Evolutionary conservation across 2,797 vertebrate species (phyloP).

Genomic region (Danio albolineatus): DNA sequence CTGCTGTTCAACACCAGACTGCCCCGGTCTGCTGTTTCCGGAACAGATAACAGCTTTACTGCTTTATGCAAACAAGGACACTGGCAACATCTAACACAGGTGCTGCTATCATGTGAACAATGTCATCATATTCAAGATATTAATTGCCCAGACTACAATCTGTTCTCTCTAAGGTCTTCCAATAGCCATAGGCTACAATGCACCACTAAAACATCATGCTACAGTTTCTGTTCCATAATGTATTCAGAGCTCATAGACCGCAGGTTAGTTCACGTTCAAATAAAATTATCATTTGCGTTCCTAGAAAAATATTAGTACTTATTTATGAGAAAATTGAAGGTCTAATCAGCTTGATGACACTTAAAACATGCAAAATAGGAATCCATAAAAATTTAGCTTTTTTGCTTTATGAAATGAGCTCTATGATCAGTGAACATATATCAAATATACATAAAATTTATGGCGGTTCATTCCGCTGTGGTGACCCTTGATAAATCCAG

Average conservation of each 20-base stretch:
- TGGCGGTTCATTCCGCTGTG: too few relatives aligned
- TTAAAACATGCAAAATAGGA: too few relatives aligned
- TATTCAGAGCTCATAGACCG: neutral
- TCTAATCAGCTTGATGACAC: too few relatives aligned
- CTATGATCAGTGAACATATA: too few relatives aligned
- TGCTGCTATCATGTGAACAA: conserved; percentile 22
- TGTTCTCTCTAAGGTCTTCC: conserved; percentile 13
- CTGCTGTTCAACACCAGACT: conserved; percentile 25
- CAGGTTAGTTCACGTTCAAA: too few relatives aligned
- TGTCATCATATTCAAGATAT: conserved; percentile 30
- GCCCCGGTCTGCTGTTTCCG: conserved; percentile 9
- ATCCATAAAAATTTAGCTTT: too few relatives aligned
- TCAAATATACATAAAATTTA: too few relatives aligned
- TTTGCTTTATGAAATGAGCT: too few relatives aligned
- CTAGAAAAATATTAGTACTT: too few relatives aligned
- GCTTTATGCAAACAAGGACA: conserved; percentile 1
- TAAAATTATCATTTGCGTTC: too few relatives aligned
- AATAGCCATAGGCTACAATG: neutral
- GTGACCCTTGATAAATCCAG: too few relatives aligned
- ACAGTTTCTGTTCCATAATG: neutral
- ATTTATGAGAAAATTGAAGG: too few relatives aligned
- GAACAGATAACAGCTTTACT: conserved; percentile 7
- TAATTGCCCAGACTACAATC: conserved; percentile 10
- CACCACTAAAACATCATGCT: neutral
- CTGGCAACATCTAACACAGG: conserved; percentile 25